Base-by-base conservation (phyloP, 2,888 invertebrate genomes). In the Lydus trimaculatus region DNA sequence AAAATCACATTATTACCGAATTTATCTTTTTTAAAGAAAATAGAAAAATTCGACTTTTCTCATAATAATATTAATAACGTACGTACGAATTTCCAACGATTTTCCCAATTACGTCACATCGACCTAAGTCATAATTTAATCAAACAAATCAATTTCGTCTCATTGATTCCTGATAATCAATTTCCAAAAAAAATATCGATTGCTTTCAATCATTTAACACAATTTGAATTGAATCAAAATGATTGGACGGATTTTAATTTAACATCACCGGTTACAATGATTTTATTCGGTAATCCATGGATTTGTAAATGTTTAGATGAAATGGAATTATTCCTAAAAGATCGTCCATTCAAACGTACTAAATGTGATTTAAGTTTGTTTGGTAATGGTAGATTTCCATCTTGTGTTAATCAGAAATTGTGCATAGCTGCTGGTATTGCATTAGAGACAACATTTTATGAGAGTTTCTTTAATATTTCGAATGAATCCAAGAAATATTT, bases 251-350 rank as follows among this genome's bases (percentile, higher is more conserved):
- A 15, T 6, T 5, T 1, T 8, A 25, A 56, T 25, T 56, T 25
- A 6, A 25, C 25, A 23, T 33, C 63, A 64, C 60, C 67, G 15
- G 52, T 64, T 17, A 67, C 63, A 2, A 0, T 67, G 13, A 63
- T 61, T 13, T 43, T 63, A 20, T 67, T 60, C 20, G 67, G 67
- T 20, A 67, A 67, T 60, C 67, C 67, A 4, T 67, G 67, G 67
- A 67, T 63, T 15, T 67, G 67, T 28, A n/a, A 67, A 52, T 67
- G 67, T 59, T 48, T 63, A 23, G 20, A 56, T 5, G n/a, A 66
- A 31, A 13, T 67, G 31, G 28, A 59, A 15, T 7, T 15, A 5
- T 23, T 60, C 7, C 23, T 67, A 17, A 15, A 31, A 8, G n/a
- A 33, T n/a, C 17, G 36, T 31, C 59, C 59, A 15, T 63, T 63